Evolutionary conservation across 2,113 vertebrate species (phyloP).

Genomic region (Mastomys natalensis): DNA sequence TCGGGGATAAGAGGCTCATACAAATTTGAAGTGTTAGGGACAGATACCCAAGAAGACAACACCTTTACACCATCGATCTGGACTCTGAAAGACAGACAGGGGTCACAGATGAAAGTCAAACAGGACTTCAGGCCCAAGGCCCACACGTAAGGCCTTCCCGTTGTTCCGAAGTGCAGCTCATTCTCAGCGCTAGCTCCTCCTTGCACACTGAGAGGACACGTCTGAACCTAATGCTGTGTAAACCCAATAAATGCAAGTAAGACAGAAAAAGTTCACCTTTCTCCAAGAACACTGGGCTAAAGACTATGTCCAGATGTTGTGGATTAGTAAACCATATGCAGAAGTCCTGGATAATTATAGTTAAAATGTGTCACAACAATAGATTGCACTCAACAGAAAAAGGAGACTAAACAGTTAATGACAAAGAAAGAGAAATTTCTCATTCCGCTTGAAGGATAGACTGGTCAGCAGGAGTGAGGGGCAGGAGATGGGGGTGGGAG

Average conservation of each 20-base stretch:
- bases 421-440: neutral
- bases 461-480: neutral
- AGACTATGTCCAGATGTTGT: neutral
- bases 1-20: neutral
- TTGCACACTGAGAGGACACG: neutral
- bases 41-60: neutral
- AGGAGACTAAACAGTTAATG: constrained; percentile 13
- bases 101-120: neutral
- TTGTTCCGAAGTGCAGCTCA: neutral
- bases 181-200: neutral
- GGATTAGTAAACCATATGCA: constrained; percentile 19
- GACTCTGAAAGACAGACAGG: neutral
- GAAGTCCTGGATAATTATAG: constrained; percentile 7
- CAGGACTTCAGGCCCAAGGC: neutral
- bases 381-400: neutral
- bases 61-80: neutral
- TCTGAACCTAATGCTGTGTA: neutral
- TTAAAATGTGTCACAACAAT: neutral
- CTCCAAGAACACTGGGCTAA: neutral
- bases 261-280: constrained; percentile 8
- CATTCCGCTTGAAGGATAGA: neutral
- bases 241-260: constrained; percentile 26
- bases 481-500: neutral
- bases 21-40: neutral
- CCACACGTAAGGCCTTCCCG: neutral